Percentiles rank a stretch among this genome's conserved stretches.
Evolutionary conservation across 2,797 vertebrate genomes (phyloP).

Genomic region (Nannoperca obscura): DNA sequence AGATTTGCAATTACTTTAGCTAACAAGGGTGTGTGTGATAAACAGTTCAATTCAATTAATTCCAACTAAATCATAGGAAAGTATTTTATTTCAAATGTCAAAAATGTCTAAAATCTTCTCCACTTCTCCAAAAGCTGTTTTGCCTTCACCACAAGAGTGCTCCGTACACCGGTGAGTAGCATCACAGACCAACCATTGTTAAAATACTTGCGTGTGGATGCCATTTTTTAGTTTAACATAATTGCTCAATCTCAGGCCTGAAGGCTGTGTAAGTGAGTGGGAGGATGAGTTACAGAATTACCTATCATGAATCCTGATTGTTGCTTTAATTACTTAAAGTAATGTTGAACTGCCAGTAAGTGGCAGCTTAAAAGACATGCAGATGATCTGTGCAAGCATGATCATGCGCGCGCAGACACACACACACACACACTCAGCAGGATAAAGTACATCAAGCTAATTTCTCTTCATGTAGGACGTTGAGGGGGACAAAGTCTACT

Average conservation of each 20-base stretch:
- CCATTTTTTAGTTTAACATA: constrained; percentile 10
- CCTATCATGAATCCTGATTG: constrained; percentile 24
- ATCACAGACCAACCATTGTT: constrained; percentile 1
- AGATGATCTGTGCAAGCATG: not conserved
- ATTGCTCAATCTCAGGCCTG: constrained; percentile 25
- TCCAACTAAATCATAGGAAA: not conserved
- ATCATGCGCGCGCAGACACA: not conserved
- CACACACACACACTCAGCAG: constrained; percentile 3
- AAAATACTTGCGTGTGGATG: not conserved
- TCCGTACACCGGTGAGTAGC: not conserved
- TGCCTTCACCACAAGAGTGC: constrained; percentile 13
- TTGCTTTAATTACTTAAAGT: constrained; percentile 37
- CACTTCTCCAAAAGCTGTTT: not conserved
- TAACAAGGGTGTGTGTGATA: not conserved
- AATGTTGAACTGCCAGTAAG: constrained; percentile 10
- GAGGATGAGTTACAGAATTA: constrained; percentile 21
- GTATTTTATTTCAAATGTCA: not conserved
- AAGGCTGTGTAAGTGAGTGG: constrained; percentile 28
- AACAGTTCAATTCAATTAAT: not conserved
- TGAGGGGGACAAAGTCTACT: constrained; percentile 19
- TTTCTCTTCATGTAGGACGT: constrained; percentile 26
- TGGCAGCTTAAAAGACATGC: constrained; percentile 3
- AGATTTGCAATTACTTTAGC: not conserved
- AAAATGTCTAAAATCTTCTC: constrained; percentile 10
- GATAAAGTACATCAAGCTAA: not conserved